A percentile compares a stretch with the other conserved stretches of the same genome.
These are phyloP conservation scores for Anolis carolinensis DNA, from an alignment of 2,113 vertebrate genomes.

Conservation along the genomic window DNA sequence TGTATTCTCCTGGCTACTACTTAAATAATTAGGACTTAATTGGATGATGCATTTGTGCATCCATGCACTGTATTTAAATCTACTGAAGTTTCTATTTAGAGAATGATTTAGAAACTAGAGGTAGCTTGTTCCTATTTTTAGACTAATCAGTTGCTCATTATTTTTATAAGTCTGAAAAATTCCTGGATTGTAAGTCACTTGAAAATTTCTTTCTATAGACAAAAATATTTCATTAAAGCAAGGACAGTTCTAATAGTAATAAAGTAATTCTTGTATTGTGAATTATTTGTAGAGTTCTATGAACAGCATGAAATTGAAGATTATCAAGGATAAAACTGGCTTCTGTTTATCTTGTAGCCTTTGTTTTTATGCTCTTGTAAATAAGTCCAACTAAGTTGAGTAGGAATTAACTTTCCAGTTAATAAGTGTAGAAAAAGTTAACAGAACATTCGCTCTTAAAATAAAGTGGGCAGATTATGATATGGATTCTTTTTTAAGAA, in stretches of 20 bases:
- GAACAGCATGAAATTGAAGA: neutral
- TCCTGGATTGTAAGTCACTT: constrained; percentile 7
- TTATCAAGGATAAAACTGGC: neutral
- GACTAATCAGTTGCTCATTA: neutral
- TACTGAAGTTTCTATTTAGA: constrained; percentile 39
- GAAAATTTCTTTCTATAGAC: neutral
- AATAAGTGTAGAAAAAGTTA: neutral
- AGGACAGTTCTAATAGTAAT: neutral
- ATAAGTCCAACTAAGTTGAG: neutral
- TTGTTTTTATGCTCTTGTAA: neutral
- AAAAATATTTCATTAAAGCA: neutral
- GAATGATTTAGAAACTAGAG: constrained; percentile 22
- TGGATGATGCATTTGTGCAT: constrained; percentile 50
- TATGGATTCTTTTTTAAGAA: neutral
- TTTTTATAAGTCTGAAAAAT: neutral
- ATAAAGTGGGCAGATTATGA: neutral
- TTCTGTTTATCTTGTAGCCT: neutral
- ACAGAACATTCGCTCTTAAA: neutral
- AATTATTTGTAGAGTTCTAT: neutral
- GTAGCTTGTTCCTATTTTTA: constrained; percentile 18
- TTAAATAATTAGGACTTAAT: constrained; percentile 70
- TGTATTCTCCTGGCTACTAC: constrained; percentile 55
- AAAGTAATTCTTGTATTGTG: neutral
- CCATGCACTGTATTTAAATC: constrained; percentile 56
- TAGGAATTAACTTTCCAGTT: neutral